Evolutionary conservation across 2,113 vertebrate genomes (phyloP).

Genomic region (Amphiprion percula): DNA sequence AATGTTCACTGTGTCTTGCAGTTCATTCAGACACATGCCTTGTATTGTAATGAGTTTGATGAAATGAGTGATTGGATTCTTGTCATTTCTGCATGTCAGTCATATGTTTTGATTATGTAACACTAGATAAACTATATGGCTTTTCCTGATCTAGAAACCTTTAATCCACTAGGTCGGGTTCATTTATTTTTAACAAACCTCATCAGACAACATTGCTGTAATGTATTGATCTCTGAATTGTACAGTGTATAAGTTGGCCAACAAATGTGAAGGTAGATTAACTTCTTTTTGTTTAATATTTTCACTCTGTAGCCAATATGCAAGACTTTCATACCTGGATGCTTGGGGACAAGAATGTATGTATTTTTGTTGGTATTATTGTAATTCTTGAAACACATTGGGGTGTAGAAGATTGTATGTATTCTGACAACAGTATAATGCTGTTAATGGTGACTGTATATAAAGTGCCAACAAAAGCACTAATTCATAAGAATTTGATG

Average conservation of each 20-base stretch:
- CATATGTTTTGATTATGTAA: slow-evolving; percentile 28
- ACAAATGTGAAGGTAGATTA: slow-evolving; percentile 4
- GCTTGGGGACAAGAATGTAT: slow-evolving; percentile 47
- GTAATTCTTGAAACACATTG: slow-evolving; percentile 30
- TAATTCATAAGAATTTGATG: slow-evolving; percentile 27
- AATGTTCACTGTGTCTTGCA: not conserved
- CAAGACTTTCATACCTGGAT: slow-evolving; percentile 58
- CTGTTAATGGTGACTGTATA: slow-evolving; percentile 49
- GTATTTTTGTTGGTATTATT: slow-evolving; percentile 13
- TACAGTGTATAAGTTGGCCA: slow-evolving; percentile 4
- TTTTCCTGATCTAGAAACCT: slow-evolving; percentile 25
- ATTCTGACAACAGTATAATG: slow-evolving; percentile 16
- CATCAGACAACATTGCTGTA: slow-evolving; percentile 13
- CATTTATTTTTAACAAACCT: not conserved
- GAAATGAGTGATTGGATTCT: slow-evolving; percentile 22
- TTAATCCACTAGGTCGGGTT: not conserved
- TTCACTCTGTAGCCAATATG: slow-evolving; percentile 50
- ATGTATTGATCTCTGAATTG: slow-evolving; percentile 34
- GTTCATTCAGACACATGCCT: slow-evolving; percentile 1
- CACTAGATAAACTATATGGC: slow-evolving; percentile 7
- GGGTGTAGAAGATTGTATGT: slow-evolving; percentile 24
- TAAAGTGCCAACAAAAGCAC: slow-evolving; percentile 52
- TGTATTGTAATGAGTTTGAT: slow-evolving; percentile 13
- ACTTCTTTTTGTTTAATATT: slow-evolving; percentile 22
- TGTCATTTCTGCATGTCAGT: slow-evolving; percentile 56